Evolutionary conservation across 2,113 vertebrate genomes (phyloP), one percentile per base, ranked within the genome.

Genomic region (Chaetodon trifascialis): DNA sequence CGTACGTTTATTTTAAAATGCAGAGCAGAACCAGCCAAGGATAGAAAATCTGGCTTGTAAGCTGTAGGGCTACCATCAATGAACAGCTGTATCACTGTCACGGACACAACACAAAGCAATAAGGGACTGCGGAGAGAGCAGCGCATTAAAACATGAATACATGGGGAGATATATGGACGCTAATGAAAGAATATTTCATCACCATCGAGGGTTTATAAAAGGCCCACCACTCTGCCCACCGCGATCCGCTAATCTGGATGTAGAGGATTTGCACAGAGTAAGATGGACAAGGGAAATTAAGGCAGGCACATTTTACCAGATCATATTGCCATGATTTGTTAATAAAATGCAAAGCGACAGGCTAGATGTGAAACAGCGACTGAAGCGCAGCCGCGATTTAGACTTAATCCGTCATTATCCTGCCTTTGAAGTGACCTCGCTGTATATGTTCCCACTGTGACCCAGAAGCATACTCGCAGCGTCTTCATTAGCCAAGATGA

Each of bases 401-500:
- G 85, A 92, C 89, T 90, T 94, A 93, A 93, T 94, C 92, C 91
- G 86, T 92, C 91, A 93, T 93, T 94, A 94, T 93, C 77, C 89
- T 36, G 89, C 84, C 94, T 94, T 94, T 95, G 93, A 95, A 94
- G 91, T 91, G 93, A 95, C 94, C 94, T 95, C 91, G 73, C 79
- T 56, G 81, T 64, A 86, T 88, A 36, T 46, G 82, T 85, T 92
- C 86, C 87, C 84, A 83, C 85, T 81, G 85, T 86, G 93, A 94
- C 92, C 92, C 86, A 84, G 81, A 88, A 91, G 91, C 89, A 73
- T 89, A 84, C 86, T 91, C 87, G 17, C 90, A 86, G 92, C 91
- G 89, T 92, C 92, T 92, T 95, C 92, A 94, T 95, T 95, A 95
- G 91, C 84, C 80, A 17, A 83, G 86, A 92, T 88, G 88, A 91